Percentiles rank a stretch among this genome's conserved stretches.
phyloP scores from a whole-genome alignment of 2,797 vertebrate genomes.

The Mus caroli region DNA sequence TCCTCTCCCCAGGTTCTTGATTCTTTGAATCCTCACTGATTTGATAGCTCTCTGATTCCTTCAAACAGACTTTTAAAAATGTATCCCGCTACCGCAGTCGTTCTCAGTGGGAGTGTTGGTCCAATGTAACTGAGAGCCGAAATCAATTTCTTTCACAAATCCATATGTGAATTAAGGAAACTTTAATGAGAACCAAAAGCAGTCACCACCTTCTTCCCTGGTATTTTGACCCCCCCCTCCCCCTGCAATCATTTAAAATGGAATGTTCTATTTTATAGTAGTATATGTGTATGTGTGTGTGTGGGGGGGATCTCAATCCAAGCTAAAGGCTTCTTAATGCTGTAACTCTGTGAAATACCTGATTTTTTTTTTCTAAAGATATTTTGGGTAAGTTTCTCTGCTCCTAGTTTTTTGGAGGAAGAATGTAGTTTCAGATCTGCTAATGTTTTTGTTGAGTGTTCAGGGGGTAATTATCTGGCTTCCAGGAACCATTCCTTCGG shows the following conservation, averaged over 20 bases:
- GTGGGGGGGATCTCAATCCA: not conserved
- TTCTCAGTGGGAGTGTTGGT: conserved; percentile 70
- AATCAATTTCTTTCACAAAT: conserved; percentile 71
- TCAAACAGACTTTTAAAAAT: conserved; percentile 73
- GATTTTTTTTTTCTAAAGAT: not conserved
- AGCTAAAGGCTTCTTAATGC: conserved; percentile 41
- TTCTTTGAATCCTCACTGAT: conserved; percentile 56
- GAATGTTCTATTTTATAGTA: conserved; percentile 57
- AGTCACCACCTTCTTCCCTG: conserved; percentile 51
- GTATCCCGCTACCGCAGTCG: conserved; percentile 43
- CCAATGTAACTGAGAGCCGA: conserved; percentile 60
- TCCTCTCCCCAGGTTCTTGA: conserved; percentile 63
- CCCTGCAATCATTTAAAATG: conserved; percentile 2
- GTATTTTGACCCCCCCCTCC: conserved; percentile 35
- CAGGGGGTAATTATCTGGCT: conserved; percentile 72
- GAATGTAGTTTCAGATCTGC: conserved; percentile 63
- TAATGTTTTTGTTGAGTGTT: conserved; percentile 46
- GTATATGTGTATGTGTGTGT: not conserved
- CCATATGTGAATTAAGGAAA: conserved; percentile 67
- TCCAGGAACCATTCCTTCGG: conserved; percentile 51
- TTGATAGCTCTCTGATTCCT: conserved; percentile 64
- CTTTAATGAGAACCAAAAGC: conserved; percentile 70
- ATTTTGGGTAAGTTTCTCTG: conserved; percentile 40
- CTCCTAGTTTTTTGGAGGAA: conserved; percentile 41
- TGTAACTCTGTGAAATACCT: conserved; percentile 25